Conservation (phyloP, 2,113 vertebrate species). For the Promerops cafer region DNA sequence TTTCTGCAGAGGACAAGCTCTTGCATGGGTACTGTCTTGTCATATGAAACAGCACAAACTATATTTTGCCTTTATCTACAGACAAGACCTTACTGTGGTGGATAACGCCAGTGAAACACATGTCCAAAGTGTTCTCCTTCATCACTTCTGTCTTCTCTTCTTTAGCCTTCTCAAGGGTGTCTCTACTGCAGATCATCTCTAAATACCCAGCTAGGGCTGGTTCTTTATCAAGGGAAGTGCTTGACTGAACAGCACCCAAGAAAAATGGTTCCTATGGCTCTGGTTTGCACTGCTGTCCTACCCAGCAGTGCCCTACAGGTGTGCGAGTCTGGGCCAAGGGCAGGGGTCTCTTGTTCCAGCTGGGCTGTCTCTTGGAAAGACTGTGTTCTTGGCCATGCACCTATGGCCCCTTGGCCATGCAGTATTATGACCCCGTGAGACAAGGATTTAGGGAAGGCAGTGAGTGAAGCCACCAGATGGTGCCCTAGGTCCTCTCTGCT, state of each 20-base stretch:
- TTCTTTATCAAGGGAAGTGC: not conserved
- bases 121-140: not conserved
- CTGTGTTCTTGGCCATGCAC: too few relatives aligned
- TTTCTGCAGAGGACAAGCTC: not conserved
- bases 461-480: slow-evolving; percentile 64
- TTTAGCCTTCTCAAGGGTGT: not conserved
- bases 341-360: not conserved
- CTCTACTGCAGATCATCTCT: not conserved
- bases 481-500: slow-evolving; percentile 59
- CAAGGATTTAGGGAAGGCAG: slow-evolving; percentile 21
- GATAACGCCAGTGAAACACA: not conserved
- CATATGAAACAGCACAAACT: not conserved
- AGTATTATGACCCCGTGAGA: not conserved
- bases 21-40: not conserved
- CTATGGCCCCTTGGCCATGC: not conserved
- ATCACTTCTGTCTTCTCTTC: not conserved
- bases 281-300: not conserved
- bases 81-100: not conserved
- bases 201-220: not conserved
- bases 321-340: not conserved
- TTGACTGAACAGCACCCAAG: not conserved
- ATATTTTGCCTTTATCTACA: not conserved
- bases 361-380: not conserved
- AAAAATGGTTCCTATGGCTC: not conserved
- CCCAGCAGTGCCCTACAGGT: not conserved